Evolutionary conservation across 2,797 vertebrate genomes (phyloP), one percentile per base, ranked within the genome.

Genomic region (Apogon talboti): DNA sequence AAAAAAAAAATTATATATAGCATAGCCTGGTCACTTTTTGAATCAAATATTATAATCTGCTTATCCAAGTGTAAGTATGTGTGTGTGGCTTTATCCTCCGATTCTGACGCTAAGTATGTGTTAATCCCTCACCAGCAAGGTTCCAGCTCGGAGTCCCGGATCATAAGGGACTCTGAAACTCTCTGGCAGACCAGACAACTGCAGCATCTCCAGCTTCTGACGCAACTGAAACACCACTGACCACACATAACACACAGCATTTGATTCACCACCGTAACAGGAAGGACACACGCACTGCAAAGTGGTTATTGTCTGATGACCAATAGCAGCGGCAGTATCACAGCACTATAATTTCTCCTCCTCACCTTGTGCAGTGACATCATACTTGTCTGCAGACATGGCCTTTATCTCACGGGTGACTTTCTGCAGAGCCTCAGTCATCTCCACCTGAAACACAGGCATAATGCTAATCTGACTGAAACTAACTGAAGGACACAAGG

Each of bases 131-230:
- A 99, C 98, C 94, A 98, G 89, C 55, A 99, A 85, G 0, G 92
- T 76, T 71, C 98, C 98, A 15, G 98, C 98, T 90, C 95, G 93
- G 10, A 99, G 88, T n/a, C 96, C 95, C 24, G 98, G 98, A 73
- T 99, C 98, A 62, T 99, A 99, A 0, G 98, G 98, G 43, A 99
- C 96, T 88, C 95, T 93, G 80, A 99, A 99, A 86, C 92, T 96
- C 76, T 95, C 85, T 0, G 98, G 98, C 66, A 99, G 92, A 69
- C 93, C 95, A 3, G 93, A 95, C 42, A 73, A 91, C 81, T 98
- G 97, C 30, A 99, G 90, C 64, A 83, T 93, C 93, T 98, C 98
- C 91, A 99, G 93, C 78, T 96, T 99, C 90, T 98, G 96, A 66
- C 96, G 95, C 82, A 99, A 84, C 84, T 97, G 97, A 52, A 91